Conservation (phyloP, 2,888 invertebrate genomes). For the Agrotis ipsilon region DNA sequence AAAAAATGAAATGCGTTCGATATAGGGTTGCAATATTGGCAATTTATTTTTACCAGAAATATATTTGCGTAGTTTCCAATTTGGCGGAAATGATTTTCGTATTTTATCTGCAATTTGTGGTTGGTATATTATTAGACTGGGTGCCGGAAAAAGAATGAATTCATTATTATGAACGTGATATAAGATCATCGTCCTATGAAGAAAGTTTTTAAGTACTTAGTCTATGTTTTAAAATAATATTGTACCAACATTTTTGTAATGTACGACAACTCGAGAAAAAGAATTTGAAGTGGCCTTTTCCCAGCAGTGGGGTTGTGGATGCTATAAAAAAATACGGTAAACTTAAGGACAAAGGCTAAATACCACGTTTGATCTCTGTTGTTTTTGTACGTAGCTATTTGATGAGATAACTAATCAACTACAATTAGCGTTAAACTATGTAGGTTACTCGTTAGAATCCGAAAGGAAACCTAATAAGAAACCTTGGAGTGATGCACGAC, state of each 20-base stretch:
- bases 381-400: background rate
- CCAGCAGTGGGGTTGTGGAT: background rate
- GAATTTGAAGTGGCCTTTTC: background rate
- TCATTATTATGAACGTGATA: background rate
- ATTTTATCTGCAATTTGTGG: conserved; percentile 6
- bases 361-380: background rate
- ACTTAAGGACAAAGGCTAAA: no score
- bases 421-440: conserved; percentile 8
- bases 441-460: conserved; percentile 40
- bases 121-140: background rate
- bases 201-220: no score
- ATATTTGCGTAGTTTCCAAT: conserved; percentile 5
- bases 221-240: no score
- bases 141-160: background rate
- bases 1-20: conserved; percentile 63
- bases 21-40: conserved; percentile 54
- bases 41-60: conserved; percentile 17
- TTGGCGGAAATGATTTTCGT: conserved; percentile 7
- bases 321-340: background rate
- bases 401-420: background rate
- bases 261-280: background rate
- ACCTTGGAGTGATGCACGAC: conserved; percentile 59
- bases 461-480: conserved; percentile 41
- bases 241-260: background rate
- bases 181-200: no score